These are phyloP conservation scores for Tenthredo amoena DNA, from an alignment of 2,888 invertebrate genomes.

Conservation along the genomic window DNA sequence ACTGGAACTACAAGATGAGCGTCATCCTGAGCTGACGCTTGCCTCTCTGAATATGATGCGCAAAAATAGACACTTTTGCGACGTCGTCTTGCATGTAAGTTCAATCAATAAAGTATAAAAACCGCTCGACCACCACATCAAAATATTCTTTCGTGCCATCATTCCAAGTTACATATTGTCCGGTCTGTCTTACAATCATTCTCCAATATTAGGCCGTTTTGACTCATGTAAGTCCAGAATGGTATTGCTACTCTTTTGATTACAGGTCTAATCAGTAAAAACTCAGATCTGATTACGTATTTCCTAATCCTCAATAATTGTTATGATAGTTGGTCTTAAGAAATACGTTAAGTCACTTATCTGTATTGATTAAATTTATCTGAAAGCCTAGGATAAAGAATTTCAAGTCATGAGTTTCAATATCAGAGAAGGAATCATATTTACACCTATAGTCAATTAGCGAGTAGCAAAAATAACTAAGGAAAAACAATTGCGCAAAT, in stretches of 20 bases:
- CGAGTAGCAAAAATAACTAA: conserved; percentile 11
- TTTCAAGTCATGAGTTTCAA: not conserved
- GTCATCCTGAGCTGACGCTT: conserved; percentile 78
- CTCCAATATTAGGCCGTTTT: conserved; percentile 17
- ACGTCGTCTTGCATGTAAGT: conserved; percentile 89
- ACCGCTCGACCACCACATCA: conserved; percentile 41
- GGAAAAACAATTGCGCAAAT: no score
- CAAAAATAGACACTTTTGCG: conserved; percentile 92
- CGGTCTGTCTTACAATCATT: conserved; percentile 28
- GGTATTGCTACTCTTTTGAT: conserved; percentile 30
- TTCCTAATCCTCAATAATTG: not conserved
- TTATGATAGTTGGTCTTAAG: no score
- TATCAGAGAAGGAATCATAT: not conserved
- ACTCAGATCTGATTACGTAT: not conserved
- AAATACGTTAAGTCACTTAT: no score
- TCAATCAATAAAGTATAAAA: conserved; percentile 68
- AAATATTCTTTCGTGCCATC: conserved; percentile 41
- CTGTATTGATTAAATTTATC: not conserved
- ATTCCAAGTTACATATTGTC: conserved; percentile 36
- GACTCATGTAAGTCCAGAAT: conserved; percentile 1
- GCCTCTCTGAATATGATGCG: conserved; percentile 88
- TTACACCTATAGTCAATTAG: conserved; percentile 9
- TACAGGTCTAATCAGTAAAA: not conserved
- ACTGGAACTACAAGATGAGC: conserved; percentile 64
- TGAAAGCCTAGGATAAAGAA: not conserved